Evolutionary conservation across 2,888 invertebrate species (phyloP).

Genomic region (Hypolimnas misippus): DNA sequence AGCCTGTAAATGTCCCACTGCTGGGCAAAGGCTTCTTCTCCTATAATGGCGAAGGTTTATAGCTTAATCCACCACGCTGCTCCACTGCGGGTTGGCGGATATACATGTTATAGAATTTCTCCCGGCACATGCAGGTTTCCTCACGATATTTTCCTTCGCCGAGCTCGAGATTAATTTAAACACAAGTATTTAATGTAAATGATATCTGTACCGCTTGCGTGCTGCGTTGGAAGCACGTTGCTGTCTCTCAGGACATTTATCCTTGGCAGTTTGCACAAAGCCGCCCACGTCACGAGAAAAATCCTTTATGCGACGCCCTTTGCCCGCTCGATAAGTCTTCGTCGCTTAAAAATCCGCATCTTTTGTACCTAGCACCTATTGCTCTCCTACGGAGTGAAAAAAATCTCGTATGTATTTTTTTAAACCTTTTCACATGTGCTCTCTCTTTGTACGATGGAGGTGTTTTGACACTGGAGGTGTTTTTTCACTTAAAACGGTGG

Average conservation of each 20-base stretch:
- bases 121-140: too few relatives aligned
- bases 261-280: constrained; percentile 40
- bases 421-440: constrained; percentile 5
- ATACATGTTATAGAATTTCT: too few relatives aligned
- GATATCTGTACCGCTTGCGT: constrained; percentile 14
- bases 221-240: not conserved
- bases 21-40: too few relatives aligned
- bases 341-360: constrained; percentile 25
- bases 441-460: constrained; percentile 14
- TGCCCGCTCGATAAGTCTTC: constrained; percentile 35
- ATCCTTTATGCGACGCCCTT: constrained; percentile 30
- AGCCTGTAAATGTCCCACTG: too few relatives aligned
- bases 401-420: constrained; percentile 24
- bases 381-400: constrained; percentile 24
- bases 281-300: constrained; percentile 37
- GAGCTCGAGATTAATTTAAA: too few relatives aligned
- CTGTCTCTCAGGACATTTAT: constrained; percentile 43
- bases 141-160: too few relatives aligned
- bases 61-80: too few relatives aligned
- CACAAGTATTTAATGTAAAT: not conserved
- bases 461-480: constrained; percentile 4
- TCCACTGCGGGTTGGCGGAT: too few relatives aligned
- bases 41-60: too few relatives aligned
- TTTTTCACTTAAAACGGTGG: not conserved
- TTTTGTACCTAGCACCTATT: constrained; percentile 33